Evolutionary conservation across 2,888 invertebrate genomes (phyloP).

Genomic region (Oxyteleia sp.): DNA sequence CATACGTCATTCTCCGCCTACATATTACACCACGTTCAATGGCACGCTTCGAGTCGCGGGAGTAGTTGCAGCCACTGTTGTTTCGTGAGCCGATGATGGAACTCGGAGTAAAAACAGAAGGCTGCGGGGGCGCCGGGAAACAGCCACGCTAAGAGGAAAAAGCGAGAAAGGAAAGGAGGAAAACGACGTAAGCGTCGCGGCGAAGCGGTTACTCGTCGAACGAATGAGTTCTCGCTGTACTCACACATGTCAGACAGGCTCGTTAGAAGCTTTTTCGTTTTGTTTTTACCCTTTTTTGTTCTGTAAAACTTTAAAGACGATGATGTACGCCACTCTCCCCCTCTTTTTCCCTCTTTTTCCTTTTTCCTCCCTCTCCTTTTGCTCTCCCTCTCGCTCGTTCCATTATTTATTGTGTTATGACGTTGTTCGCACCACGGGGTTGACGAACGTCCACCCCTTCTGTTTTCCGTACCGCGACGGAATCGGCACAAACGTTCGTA

Average conservation of each 20-base stretch:
- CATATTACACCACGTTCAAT: conserved; percentile 64
- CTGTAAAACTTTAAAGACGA: conserved; percentile 53
- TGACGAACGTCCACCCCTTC: too few species aligned
- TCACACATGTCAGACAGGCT: conserved; percentile 62
- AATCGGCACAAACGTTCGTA: too few species aligned
- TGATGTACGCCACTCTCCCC: conserved; percentile 19
- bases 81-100: conserved; percentile 71
- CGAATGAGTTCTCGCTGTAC: conserved; percentile 62
- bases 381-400: too few species aligned
- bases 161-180: conserved; percentile 47
- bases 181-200: conserved; percentile 46
- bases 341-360: too few species aligned
- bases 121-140: conserved; percentile 38
- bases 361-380: too few species aligned
- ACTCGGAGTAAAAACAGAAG: conserved; percentile 57
- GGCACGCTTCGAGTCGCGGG: conserved; percentile 62
- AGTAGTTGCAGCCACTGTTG: conserved; percentile 66
- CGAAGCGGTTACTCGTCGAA: conserved; percentile 63
- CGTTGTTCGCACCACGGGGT: too few species aligned
- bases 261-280: conserved; percentile 64
- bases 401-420: too few species aligned
- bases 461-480: too few species aligned
- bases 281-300: conserved; percentile 38
- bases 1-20: conserved; percentile 57
- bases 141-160: conserved; percentile 60